Evolutionary conservation across 1,140 invertebrate genomes (phyloP).

Genomic region (Drosophila neocordata): DNA sequence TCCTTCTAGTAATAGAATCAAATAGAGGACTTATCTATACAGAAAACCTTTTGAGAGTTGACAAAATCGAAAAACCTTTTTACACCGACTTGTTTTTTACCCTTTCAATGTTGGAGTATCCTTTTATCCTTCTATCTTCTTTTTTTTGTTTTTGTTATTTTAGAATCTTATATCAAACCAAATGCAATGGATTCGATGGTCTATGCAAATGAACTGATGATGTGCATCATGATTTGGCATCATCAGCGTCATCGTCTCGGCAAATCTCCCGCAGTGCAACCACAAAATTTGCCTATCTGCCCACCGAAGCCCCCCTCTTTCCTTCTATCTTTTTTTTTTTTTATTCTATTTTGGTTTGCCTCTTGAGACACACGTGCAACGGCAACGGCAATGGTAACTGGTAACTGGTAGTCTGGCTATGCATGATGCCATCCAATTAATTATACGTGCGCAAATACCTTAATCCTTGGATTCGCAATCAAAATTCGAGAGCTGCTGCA

Average conservation of each 20-base stretch:
- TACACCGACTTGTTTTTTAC: too few relatives aligned
- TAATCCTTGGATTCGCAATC: slow-evolving; percentile 79
- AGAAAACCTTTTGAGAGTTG: too few relatives aligned
- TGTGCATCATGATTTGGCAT: neutral
- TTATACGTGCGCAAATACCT: slow-evolving; percentile 81
- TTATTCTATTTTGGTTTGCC: slow-evolving; percentile 1
- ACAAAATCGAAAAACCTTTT: too few relatives aligned
- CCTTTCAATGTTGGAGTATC: too few relatives aligned
- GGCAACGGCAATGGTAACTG: slow-evolving; percentile 42
- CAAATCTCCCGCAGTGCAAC: slow-evolving; percentile 10
- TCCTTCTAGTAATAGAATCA: too few relatives aligned
- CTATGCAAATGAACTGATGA: slow-evolving; percentile 1
- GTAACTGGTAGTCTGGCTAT: too few relatives aligned
- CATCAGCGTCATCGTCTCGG: neutral
- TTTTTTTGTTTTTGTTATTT: too few relatives aligned
- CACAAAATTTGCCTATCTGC: slow-evolving; percentile 3
- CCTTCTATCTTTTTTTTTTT: too few relatives aligned
- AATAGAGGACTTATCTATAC: too few relatives aligned
- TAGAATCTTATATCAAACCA: too few relatives aligned
- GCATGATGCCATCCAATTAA: slow-evolving; percentile 68
- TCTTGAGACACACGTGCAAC: slow-evolving; percentile 47
- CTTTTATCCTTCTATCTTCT: too few relatives aligned
- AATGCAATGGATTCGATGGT: too few relatives aligned
- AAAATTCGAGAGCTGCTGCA: slow-evolving; percentile 69
- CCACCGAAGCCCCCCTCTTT: neutral